A percentile compares a stretch with the other conserved stretches of the same genome.
phyloP scores from a whole-genome alignment of 1,140 invertebrate genomes.

The Papilio polytes region DNA sequence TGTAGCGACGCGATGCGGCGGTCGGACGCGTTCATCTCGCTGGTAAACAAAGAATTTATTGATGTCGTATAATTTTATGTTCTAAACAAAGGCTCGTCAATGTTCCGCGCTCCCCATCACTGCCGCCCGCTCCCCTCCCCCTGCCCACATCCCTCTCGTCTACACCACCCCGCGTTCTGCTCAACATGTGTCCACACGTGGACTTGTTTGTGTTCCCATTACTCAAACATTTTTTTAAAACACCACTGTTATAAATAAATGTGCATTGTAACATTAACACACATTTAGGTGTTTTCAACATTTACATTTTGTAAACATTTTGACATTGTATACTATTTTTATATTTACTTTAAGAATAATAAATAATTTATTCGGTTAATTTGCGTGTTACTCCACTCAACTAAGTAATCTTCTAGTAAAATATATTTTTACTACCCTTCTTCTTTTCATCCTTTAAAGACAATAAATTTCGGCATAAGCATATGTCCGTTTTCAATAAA shows the following conservation, averaged over 20 bases:
- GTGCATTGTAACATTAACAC: conserved; percentile 21
- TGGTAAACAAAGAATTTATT: conserved; percentile 81
- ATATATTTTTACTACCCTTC: neutral
- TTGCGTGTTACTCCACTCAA: no score
- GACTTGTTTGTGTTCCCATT: conserved; percentile 75
- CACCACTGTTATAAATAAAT: conserved; percentile 52
- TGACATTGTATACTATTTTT: neutral
- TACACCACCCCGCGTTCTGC: conserved; percentile 68
- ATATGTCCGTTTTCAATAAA: conserved; percentile 19
- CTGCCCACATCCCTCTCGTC: conserved; percentile 44
- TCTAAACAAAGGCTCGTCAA: conserved; percentile 79
- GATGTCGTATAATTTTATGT: conserved; percentile 82
- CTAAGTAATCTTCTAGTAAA: no score
- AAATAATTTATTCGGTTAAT: no score
- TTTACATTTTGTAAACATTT: neutral
- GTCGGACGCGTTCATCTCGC: conserved; percentile 68
- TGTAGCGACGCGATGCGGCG: conserved; percentile 48
- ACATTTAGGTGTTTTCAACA: neutral
- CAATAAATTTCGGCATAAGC: neutral
- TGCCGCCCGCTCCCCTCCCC: conserved; percentile 40
- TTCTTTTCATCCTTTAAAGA: neutral
- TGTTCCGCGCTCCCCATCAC: conserved; percentile 41
- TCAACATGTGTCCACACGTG: conserved; percentile 75
- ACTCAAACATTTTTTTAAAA: conserved; percentile 63
- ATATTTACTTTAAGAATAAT: neutral